These are phyloP conservation scores for Acrobasis consociella DNA, from an alignment of 2,888 invertebrate species.

Conservation along the genomic window DNA sequence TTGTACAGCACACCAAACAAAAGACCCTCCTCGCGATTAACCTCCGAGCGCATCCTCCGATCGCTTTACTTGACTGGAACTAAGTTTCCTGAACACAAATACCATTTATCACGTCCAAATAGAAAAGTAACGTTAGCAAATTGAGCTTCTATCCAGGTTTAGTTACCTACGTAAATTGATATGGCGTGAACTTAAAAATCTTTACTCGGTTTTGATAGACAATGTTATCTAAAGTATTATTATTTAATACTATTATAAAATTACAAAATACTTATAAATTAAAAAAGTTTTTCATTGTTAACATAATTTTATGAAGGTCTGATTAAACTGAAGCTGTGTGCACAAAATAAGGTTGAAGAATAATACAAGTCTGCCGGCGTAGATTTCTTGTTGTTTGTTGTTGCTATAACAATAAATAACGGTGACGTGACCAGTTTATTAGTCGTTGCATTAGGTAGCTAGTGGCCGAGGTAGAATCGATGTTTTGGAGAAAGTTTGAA, in stretches of 20 bases:
- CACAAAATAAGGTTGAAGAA: constrained; percentile 48
- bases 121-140: constrained; percentile 38
- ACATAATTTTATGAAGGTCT: neutral
- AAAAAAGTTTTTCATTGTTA: neutral
- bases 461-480: constrained; percentile 54
- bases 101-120: constrained; percentile 43
- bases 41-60: constrained; percentile 23
- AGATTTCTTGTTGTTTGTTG: constrained; percentile 65
- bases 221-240: neutral
- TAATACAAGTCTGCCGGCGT: constrained; percentile 55
- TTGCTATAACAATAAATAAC: constrained; percentile 77
- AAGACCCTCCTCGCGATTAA: constrained; percentile 21
- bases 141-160: constrained; percentile 32
- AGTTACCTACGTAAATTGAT: constrained; percentile 29
- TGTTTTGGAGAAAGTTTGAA: constrained; percentile 52
- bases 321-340: constrained; percentile 29
- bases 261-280: constrained; percentile 26
- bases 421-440: constrained; percentile 77
- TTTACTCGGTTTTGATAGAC: neutral
- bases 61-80: constrained; percentile 27
- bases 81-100: constrained; percentile 38
- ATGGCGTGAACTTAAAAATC: neutral
- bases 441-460: constrained; percentile 67
- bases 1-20: constrained; percentile 32
- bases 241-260: neutral